These are phyloP conservation scores for Notospermus geniculatus DNA, from an alignment of 1,140 invertebrate species.

Conservation along the genomic window DNA sequence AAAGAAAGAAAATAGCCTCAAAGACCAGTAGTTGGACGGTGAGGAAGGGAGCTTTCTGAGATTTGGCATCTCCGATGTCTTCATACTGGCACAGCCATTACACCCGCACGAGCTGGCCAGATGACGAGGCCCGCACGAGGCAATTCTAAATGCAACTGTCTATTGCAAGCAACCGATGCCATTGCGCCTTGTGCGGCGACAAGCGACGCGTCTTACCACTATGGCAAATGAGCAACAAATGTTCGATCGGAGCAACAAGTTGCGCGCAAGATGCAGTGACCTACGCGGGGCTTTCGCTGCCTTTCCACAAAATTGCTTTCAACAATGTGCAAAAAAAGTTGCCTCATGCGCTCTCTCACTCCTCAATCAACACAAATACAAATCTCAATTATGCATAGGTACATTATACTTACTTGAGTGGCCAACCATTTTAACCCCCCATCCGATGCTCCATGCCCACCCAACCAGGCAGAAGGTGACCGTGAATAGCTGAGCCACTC, in stretches of 20 bases:
- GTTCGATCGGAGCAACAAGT: background rate
- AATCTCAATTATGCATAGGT: background rate
- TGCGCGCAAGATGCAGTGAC: too few species aligned
- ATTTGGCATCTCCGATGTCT: background rate
- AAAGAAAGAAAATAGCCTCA: background rate
- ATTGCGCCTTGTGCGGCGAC: too few species aligned
- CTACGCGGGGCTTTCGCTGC: background rate
- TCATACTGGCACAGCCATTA: too few species aligned
- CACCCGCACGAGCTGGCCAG: too few species aligned
- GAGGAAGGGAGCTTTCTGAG: background rate
- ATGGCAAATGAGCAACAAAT: too few species aligned
- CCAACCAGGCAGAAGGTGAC: slow-evolving; percentile 92
- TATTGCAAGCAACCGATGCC: too few species aligned
- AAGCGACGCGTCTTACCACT: too few species aligned
- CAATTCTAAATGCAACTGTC: too few species aligned
- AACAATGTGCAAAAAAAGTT: background rate
- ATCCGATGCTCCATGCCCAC: slow-evolving; percentile 97
- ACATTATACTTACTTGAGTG: slow-evolving; percentile 38
- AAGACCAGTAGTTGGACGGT: background rate
- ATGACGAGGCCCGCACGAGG: too few species aligned
- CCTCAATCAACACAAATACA: background rate
- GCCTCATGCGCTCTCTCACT: background rate
- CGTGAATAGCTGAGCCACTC: slow-evolving; percentile 82
- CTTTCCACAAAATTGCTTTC: background rate
- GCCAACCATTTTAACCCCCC: slow-evolving; percentile 83